A percentile compares a stretch with the other conserved stretches of the same genome.
Evolutionary conservation across 2,888 invertebrate species (phyloP).

Genomic region (Cephalotes varians): DNA sequence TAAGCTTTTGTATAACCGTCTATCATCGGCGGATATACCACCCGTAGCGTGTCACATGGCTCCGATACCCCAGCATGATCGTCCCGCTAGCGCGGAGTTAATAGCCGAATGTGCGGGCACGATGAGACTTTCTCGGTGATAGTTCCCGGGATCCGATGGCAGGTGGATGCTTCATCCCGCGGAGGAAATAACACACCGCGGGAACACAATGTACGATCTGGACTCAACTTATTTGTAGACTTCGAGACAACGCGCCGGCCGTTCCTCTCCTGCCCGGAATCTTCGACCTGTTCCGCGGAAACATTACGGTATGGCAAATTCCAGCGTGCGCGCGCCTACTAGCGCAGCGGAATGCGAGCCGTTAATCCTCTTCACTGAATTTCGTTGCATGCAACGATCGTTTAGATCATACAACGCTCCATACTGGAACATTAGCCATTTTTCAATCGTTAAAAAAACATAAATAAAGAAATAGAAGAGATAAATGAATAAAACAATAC

Average conservation of each 20-base stretch:
- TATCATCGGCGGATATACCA: slow-evolving; percentile 4
- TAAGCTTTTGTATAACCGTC: slow-evolving; percentile 8
- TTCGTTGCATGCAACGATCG: background rate
- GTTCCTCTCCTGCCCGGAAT: slow-evolving; percentile 2
- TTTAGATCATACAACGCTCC: too few relatives aligned
- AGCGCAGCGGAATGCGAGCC: slow-evolving; percentile 5
- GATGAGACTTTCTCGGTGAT: slow-evolving; percentile 34
- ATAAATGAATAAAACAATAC: background rate
- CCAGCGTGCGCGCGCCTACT: slow-evolving; percentile 20
- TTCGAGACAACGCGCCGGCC: slow-evolving; percentile 61
- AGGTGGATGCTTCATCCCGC: slow-evolving; percentile 7
- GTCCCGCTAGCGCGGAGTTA: slow-evolving; percentile 18
- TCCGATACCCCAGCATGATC: background rate
- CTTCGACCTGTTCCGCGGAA: slow-evolving; percentile 20
- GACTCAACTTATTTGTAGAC: slow-evolving; percentile 77
- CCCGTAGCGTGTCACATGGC: background rate
- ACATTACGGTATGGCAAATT: slow-evolving; percentile 34
- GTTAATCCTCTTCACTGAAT: slow-evolving; percentile 15
- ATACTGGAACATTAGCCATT: background rate
- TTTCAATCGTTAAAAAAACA: background rate
- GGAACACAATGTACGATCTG: slow-evolving; percentile 72
- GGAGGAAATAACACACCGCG: slow-evolving; percentile 72
- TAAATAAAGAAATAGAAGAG: background rate
- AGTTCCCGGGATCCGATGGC: slow-evolving; percentile 16
- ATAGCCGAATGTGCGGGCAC: slow-evolving; percentile 13